Evolutionary conservation across 2,113 vertebrate species (phyloP), one percentile per base, ranked within the genome.

Genomic region (Otocyon megalotis): DNA sequence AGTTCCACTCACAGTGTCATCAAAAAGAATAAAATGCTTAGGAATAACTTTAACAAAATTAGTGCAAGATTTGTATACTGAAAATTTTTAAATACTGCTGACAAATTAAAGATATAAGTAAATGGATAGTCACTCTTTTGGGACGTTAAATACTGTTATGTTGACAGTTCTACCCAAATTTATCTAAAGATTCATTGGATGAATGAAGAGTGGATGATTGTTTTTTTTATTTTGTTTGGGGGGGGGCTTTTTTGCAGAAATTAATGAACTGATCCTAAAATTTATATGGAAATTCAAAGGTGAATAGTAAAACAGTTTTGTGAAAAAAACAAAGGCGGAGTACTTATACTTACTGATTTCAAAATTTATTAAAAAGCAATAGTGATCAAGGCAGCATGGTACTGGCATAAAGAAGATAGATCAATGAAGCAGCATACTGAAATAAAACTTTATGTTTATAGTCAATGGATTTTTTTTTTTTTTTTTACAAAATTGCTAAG

Each of bases 101-200:
- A 72, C 43, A 85, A 93, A 88, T 88, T 88, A 76, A 83, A 89
- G n/a, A 26, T 89, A 35, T 58, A 48, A 80, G n/a, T 82, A 84
- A 93, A 81, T 43, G 13, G 28, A 53, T 13, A 74, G 35, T 32
- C 48, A 54, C 62, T 71, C 16, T 67, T 14, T 87, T 74, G 58
- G 30, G 72, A 76, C 1, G 76, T 67, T 94, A 37, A 58, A 28
- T 92, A 56, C n/a, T 74, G 22, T 83, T 84, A 85, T 35, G 26
- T n/a, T 94, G 67, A 37, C 71, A 77, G 0, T 83, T 92, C 53
- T 74, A 6, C 14, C 20, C 50, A 72, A 50, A 67, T 72, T 94
- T n/a, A 35, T 72, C 24, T 20, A 53, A 35, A 94, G 77, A 71
- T 58, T 94, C 37, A 53, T 32, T 43, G 43, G 6, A 43, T 43